Conservation (phyloP, 2,888 invertebrate genomes). For the Pseudeuparius sepicola region DNA sequence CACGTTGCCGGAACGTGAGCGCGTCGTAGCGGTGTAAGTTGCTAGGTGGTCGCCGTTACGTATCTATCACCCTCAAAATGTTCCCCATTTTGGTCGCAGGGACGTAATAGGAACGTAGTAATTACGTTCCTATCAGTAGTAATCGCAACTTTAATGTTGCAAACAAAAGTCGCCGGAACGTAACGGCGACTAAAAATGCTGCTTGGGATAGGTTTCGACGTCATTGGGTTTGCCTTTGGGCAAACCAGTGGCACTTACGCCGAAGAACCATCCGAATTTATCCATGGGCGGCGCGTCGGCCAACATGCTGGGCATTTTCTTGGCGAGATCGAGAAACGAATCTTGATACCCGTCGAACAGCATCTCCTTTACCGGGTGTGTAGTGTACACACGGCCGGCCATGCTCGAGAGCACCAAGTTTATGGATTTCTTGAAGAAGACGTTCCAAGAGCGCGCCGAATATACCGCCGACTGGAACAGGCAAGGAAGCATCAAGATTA, state of each 20-base stretch:
- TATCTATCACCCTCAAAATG: no score
- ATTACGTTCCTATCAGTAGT: no score
- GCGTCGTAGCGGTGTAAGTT: no score
- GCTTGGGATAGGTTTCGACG: no score
- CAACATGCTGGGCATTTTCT: slow-evolving; percentile 47
- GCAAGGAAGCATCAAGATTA: neutral
- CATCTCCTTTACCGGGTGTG: slow-evolving; percentile 56
- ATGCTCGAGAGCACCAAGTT: slow-evolving; percentile 49
- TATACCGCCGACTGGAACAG: slow-evolving; percentile 48
- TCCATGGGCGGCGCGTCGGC: slow-evolving; percentile 39
- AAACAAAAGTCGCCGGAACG: no score
- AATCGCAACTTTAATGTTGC: no score
- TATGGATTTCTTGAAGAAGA: slow-evolving; percentile 47
- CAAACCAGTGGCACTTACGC: slow-evolving; percentile 38
- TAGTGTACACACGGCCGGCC: slow-evolving; percentile 47
- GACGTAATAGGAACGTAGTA: no score
- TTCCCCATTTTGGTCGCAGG: no score
- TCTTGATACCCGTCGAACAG: slow-evolving; percentile 77
- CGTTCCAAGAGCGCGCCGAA: slow-evolving; percentile 49
- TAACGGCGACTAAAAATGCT: no score
- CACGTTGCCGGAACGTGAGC: no score
- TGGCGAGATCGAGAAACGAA: slow-evolving; percentile 55
- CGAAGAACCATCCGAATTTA: slow-evolving; percentile 80
- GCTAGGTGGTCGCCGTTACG: no score
- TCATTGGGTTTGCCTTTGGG: no score